phyloP scores from a whole-genome alignment of 1,140 invertebrate genomes.

The Nasonia longicornis region DNA sequence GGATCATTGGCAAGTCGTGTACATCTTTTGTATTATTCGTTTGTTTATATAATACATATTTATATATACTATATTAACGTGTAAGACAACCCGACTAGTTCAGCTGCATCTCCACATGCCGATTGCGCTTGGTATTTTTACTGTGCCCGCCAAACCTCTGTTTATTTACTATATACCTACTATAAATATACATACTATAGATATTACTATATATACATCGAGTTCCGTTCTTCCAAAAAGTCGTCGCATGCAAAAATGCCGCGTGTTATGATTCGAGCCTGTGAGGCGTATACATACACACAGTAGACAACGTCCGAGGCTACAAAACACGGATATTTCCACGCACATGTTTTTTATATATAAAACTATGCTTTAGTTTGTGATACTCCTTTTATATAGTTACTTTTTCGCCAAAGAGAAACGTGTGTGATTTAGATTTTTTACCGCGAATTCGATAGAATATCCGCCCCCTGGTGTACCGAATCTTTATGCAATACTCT shows the following conservation, averaged over 20 bases:
- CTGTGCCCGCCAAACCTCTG: not conserved
- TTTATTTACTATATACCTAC: not conserved
- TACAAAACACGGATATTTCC: not conserved
- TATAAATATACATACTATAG: not conserved
- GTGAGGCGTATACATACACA: not conserved
- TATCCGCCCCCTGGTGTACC: not conserved
- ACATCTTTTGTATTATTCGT: constrained; percentile 16
- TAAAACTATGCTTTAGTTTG: not conserved
- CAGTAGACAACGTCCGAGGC: not conserved
- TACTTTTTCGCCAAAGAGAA: not conserved
- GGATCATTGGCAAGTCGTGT: constrained; percentile 21
- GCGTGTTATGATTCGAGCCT: not conserved
- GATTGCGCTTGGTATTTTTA: not conserved
- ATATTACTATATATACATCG: not conserved
- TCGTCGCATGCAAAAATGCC: constrained; percentile 9
- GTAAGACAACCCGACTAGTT: not conserved
- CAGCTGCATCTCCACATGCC: not conserved
- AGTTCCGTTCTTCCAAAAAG: not conserved
- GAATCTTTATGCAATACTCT: not conserved
- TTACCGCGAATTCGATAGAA: constrained; percentile 12
- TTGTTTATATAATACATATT: constrained; percentile 14
- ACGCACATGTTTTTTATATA: constrained; percentile 25
- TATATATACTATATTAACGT: not conserved
- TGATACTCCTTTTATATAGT: constrained; percentile 5
- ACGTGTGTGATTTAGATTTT: constrained; percentile 30